phyloP scores from a whole-genome alignment of 2,797 vertebrate species.

The Sebastes vulpes region DNA sequence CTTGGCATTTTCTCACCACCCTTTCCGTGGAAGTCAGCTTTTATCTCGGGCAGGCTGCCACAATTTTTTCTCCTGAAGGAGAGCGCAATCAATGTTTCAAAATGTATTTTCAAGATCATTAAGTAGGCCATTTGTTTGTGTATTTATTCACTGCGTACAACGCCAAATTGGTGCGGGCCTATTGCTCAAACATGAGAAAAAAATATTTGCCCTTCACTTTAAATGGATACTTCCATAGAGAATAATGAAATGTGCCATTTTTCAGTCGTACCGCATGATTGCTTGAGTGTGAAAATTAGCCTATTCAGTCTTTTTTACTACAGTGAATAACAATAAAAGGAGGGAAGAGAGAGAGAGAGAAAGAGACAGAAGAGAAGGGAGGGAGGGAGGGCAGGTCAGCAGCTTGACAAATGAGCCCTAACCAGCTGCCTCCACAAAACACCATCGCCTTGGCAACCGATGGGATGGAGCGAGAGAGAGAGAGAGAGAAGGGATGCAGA shows the following conservation, averaged over 20 bases:
- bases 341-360: neutral
- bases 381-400: conserved; percentile 55
- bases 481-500: neutral
- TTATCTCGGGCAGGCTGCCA: conserved; percentile 16
- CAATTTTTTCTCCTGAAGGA: neutral
- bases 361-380: neutral
- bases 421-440: conserved; percentile 74
- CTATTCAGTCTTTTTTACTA: conserved; percentile 15
- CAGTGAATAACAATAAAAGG: neutral
- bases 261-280: neutral
- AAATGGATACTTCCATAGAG: neutral
- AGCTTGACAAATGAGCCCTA: conserved; percentile 72
- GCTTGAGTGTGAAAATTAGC: conserved; percentile 6
- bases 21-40: conserved; percentile 9
- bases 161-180: neutral
- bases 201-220: neutral
- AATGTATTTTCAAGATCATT: conserved; percentile 21
- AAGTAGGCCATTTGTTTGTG: neutral
- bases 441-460: conserved; percentile 76
- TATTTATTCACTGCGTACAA: neutral
- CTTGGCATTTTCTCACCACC: neutral
- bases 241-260: neutral
- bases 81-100: conserved; percentile 1
- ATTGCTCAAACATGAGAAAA: too few species aligned
- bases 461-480: conserved; percentile 59